A percentile compares a stretch with the other conserved stretches of the same genome.
Evolutionary conservation across 2,888 invertebrate genomes (phyloP).

Genomic region (Torymus auratus): DNA sequence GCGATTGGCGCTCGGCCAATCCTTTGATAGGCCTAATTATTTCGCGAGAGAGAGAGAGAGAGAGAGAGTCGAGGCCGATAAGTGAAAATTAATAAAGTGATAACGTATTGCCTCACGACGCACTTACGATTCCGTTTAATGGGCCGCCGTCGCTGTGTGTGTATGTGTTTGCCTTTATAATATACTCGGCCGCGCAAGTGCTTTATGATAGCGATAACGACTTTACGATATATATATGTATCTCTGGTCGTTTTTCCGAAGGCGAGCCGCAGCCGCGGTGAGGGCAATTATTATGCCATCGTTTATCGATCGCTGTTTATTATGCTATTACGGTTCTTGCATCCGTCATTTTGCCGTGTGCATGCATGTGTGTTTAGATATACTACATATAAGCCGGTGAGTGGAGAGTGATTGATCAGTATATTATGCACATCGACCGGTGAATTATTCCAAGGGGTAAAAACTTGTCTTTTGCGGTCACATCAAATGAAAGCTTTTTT

Average conservation of each 20-base stretch:
- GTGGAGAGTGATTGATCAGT: conserved; percentile 26
- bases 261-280: background rate
- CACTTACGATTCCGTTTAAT: conserved; percentile 24
- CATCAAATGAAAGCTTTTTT: too few species aligned
- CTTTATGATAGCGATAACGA: conserved; percentile 34
- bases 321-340: conserved; percentile 40
- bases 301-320: conserved; percentile 49
- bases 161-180: conserved; percentile 12
- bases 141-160: background rate
- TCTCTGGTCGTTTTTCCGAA: background rate
- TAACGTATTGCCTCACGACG: conserved; percentile 21
- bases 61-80: conserved; percentile 10
- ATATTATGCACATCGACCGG: conserved; percentile 28
- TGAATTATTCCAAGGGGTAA: background rate
- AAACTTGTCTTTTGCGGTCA: background rate
- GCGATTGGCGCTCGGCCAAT: conserved; percentile 26
- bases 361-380: conserved; percentile 6
- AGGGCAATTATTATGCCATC: conserved; percentile 35
- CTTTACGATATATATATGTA: conserved; percentile 29
- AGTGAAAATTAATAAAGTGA: conserved; percentile 50
- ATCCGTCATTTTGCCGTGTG: conserved; percentile 24
- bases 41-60: background rate
- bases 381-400: background rate
- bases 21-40: conserved; percentile 34
- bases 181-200: conserved; percentile 1